These are phyloP conservation scores for Rhadina sibilatrix DNA, from an alignment of 2,113 vertebrate genomes.

Conservation along the genomic window DNA sequence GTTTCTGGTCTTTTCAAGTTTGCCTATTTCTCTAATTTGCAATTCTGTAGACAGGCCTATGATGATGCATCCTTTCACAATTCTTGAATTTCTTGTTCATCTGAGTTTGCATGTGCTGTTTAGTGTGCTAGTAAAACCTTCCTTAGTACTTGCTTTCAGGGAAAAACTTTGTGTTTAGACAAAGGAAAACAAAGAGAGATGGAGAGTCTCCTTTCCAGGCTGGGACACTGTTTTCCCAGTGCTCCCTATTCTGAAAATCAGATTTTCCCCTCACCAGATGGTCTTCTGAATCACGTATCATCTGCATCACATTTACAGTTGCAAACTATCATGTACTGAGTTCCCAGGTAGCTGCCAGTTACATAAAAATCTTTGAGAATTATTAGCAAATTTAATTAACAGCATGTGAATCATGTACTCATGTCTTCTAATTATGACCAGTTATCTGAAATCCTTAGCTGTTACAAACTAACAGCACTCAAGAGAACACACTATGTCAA, in stretches of 20 bases:
- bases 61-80: not conserved
- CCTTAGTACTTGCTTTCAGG: not conserved
- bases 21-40: not conserved
- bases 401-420: not conserved
- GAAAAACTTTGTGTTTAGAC: not conserved
- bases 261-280: constrained; percentile 21
- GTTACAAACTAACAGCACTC: not conserved
- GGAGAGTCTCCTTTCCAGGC: not conserved
- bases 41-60: not conserved
- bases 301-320: constrained; percentile 3
- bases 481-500: not conserved
- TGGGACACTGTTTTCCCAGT: not conserved
- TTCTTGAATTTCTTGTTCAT: not conserved
- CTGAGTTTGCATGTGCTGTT: not conserved
- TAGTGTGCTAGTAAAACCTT: not conserved
- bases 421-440: not conserved
- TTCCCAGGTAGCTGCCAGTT: constrained; percentile 18
- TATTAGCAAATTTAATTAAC: constrained; percentile 43
- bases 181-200: not conserved
- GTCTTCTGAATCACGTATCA: not conserved
- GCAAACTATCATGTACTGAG: not conserved
- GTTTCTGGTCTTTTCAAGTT: not conserved
- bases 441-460: not conserved
- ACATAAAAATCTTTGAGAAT: not conserved
- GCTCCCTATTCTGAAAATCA: not conserved